Evolutionary conservation across 2,113 vertebrate species (phyloP).

Genomic region (Shinisaurus crocodilurus): DNA sequence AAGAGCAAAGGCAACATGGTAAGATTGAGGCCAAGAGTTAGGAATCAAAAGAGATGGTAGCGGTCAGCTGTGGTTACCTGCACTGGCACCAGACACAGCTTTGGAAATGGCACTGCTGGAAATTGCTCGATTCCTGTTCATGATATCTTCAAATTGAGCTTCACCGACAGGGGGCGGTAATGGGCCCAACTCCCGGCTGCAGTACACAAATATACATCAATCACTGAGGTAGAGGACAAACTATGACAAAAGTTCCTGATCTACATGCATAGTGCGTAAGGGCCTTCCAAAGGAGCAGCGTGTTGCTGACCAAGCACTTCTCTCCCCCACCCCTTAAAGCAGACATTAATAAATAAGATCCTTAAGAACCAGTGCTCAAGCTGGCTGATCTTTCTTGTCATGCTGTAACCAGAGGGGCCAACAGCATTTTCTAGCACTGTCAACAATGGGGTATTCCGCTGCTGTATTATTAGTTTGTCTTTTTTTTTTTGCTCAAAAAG

Average conservation of each 20-base stretch:
- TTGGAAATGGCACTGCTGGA: slow-evolving; percentile 96
- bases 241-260: background rate
- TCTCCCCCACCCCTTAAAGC: background rate
- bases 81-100: slow-evolving; percentile 91
- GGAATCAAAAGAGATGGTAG: accelerated
- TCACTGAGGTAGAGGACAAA: background rate
- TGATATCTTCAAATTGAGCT: slow-evolving; percentile 91
- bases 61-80: slow-evolving; percentile 74
- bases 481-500: too few species aligned
- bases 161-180: slow-evolving; percentile 74
- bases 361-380: background rate
- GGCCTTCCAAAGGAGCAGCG: background rate
- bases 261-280: background rate
- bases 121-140: slow-evolving; percentile 93
- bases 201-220: background rate
- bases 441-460: background rate
- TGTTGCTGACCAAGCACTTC: background rate
- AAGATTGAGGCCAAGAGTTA: accelerated
- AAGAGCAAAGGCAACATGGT: background rate
- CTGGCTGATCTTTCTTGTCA: too few species aligned
- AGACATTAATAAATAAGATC: background rate
- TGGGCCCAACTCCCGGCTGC: slow-evolving; percentile 79
- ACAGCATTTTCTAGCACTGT: background rate
- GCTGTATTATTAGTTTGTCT: too few species aligned
- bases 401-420: background rate